Percentiles rank a stretch among this genome's conserved stretches.
Conservation (phyloP, 2,888 invertebrate genomes). For the Thereva nobilitata region DNA sequence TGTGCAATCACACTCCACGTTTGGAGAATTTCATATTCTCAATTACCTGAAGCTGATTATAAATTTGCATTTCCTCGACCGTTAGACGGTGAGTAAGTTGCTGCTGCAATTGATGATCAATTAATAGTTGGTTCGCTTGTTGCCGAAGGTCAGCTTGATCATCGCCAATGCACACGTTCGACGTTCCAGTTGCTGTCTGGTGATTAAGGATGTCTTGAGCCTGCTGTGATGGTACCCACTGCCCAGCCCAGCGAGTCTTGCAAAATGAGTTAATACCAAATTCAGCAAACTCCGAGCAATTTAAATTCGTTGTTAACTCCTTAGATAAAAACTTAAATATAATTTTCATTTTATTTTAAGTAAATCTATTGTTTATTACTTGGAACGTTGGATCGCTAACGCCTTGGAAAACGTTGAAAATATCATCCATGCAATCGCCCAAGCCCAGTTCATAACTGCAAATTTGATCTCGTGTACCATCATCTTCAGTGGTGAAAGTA, state of each 20-base stretch:
- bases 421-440: conserved; percentile 56
- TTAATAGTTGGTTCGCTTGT: conserved; percentile 53
- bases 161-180: conserved; percentile 45
- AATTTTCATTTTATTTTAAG: background rate
- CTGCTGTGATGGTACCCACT: conserved; percentile 51
- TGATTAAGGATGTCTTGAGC: conserved; percentile 42
- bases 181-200: conserved; percentile 34
- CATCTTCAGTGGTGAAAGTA: conserved; percentile 52
- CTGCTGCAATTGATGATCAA: conserved; percentile 59
- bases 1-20: background rate
- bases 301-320: conserved; percentile 57
- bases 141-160: conserved; percentile 45
- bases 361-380: conserved; percentile 44
- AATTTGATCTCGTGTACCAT: conserved; percentile 51
- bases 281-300: conserved; percentile 56
- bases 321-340: conserved; percentile 38
- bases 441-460: conserved; percentile 51
- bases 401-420: conserved; percentile 55
- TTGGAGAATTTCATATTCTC: background rate
- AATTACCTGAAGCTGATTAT: conserved; percentile 56
- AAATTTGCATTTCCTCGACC: conserved; percentile 58
- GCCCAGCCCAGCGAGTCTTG: conserved; percentile 56
- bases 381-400: conserved; percentile 52
- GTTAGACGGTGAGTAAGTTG: conserved; percentile 57
- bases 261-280: conserved; percentile 58